These are phyloP conservation scores for Distichodus sexfasciatus DNA, from an alignment of 2,797 vertebrate species.

Conservation along the genomic window DNA sequence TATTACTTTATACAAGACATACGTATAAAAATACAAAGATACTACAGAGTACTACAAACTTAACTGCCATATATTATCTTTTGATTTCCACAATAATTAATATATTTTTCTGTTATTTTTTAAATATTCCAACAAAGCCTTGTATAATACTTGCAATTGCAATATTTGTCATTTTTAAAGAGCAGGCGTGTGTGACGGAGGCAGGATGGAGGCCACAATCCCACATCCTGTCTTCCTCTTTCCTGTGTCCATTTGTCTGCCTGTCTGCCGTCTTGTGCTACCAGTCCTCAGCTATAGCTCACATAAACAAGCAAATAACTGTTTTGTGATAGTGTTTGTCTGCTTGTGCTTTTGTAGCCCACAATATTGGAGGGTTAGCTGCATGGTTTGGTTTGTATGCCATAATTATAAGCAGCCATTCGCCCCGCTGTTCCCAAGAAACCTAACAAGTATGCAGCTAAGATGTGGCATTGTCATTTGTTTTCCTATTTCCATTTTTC, in stretches of 20 bases:
- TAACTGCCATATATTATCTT: too few relatives aligned
- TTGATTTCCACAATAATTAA: too few relatives aligned
- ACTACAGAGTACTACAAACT: too few relatives aligned
- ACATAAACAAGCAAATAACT: conserved; percentile 57
- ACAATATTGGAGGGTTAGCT: conserved; percentile 41
- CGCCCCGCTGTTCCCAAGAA: conserved; percentile 36
- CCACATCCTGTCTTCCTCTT: conserved; percentile 53
- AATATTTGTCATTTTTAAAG: too few relatives aligned
- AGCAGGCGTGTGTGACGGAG: conserved; percentile 32
- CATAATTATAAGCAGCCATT: conserved; percentile 58
- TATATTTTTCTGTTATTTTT: too few relatives aligned
- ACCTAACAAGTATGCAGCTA: conserved; percentile 37
- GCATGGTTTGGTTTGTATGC: conserved; percentile 38
- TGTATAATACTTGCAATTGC: too few relatives aligned
- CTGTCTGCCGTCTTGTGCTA: conserved; percentile 12
- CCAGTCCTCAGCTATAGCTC: conserved; percentile 19
- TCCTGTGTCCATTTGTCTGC: conserved; percentile 43
- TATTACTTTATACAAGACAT: too few relatives aligned
- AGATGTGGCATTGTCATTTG: conserved; percentile 59
- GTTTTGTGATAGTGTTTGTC: conserved; percentile 42
- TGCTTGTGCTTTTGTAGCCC: conserved; percentile 32
- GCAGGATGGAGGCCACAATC: conserved; percentile 30
- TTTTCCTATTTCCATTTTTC: conserved; percentile 60
- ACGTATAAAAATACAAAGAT: too few relatives aligned
- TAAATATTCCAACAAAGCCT: too few relatives aligned